phyloP scores from a whole-genome alignment of 2,797 vertebrate genomes.

The Borostomias antarcticus region DNA sequence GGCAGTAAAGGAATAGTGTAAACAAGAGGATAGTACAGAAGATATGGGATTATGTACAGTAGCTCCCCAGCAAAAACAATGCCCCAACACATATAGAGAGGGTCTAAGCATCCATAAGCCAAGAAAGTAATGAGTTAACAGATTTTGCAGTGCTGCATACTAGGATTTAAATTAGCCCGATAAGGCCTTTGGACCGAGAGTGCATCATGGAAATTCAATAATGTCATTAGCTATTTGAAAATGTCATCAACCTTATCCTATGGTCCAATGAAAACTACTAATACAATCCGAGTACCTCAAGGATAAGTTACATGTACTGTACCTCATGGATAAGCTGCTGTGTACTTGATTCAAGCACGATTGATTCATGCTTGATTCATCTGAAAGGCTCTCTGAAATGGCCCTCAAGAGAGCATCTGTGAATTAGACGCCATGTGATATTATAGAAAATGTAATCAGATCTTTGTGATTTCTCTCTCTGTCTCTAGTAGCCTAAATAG shows the following conservation, averaged over 20 bases:
- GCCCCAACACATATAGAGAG: slow-evolving; percentile 18
- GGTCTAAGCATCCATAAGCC: slow-evolving; percentile 41
- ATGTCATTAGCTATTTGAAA: slow-evolving; percentile 34
- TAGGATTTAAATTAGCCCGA: slow-evolving; percentile 55
- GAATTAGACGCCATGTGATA: background rate
- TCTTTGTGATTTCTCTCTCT: slow-evolving; percentile 21
- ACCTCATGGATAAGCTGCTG: too few species aligned
- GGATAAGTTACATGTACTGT: slow-evolving; percentile 2
- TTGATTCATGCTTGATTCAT: too few species aligned
- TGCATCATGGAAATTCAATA: slow-evolving; percentile 22
- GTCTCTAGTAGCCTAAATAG: slow-evolving; percentile 44
- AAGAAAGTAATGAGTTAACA: slow-evolving; percentile 26
- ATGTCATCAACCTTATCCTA: slow-evolving; percentile 4
- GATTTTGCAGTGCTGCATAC: slow-evolving; percentile 45
- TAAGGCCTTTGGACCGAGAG: slow-evolving; percentile 26
- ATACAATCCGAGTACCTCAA: slow-evolving; percentile 18
- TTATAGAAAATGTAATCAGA: slow-evolving; percentile 14
- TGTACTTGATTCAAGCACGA: too few species aligned
- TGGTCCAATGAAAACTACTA: slow-evolving; percentile 21
- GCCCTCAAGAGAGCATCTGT: background rate
- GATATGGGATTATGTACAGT: slow-evolving; percentile 65
- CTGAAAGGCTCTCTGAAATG: too few species aligned
- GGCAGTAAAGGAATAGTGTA: slow-evolving; percentile 39
- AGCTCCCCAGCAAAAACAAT: slow-evolving; percentile 56
- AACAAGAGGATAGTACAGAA: slow-evolving; percentile 14